Evolutionary conservation across 2,113 vertebrate genomes (phyloP).

Genomic region (Oreochromis spilurus): DNA sequence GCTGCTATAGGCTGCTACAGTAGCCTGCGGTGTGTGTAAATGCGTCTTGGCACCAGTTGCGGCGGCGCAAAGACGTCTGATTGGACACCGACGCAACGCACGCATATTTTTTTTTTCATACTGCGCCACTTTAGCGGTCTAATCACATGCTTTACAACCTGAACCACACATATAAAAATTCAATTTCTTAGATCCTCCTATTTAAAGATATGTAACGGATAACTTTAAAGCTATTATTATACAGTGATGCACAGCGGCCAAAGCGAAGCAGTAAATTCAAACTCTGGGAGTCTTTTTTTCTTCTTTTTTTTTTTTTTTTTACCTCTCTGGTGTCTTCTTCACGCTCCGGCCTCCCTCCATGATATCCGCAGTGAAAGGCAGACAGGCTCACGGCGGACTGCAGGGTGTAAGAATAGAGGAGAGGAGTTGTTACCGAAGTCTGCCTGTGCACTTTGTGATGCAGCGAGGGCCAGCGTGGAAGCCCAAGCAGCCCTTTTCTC

Average conservation of each 20-base stretch:
- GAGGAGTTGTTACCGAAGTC: constrained; percentile 38
- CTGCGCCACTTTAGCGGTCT: not conserved
- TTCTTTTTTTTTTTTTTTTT: not conserved
- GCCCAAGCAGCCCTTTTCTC: constrained; percentile 41
- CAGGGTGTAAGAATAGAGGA: constrained; percentile 1
- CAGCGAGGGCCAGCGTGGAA: constrained; percentile 24
- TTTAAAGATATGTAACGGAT: not conserved
- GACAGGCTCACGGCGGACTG: constrained; percentile 11
- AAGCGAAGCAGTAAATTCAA: not conserved
- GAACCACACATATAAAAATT: not conserved
- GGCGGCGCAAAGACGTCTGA: constrained; percentile 58
- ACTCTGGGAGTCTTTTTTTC: not conserved
- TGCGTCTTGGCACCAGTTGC: constrained; percentile 53
- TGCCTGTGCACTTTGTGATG: constrained; percentile 21
- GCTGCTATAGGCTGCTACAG: constrained; percentile 56
- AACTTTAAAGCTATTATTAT: not conserved
- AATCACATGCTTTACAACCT: not conserved
- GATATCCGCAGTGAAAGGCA: constrained; percentile 40
- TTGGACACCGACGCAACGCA: constrained; percentile 45
- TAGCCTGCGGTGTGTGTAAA: constrained; percentile 30
- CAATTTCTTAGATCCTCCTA: not conserved
- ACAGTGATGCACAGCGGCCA: not conserved
- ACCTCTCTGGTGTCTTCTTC: constrained; percentile 48
- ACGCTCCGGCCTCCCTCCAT: constrained; percentile 31
- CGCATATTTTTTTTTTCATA: not conserved